Evolutionary conservation across 2,797 vertebrate species (phyloP), one percentile per base, ranked within the genome.

Genomic region (Cercopithecus mitis): DNA sequence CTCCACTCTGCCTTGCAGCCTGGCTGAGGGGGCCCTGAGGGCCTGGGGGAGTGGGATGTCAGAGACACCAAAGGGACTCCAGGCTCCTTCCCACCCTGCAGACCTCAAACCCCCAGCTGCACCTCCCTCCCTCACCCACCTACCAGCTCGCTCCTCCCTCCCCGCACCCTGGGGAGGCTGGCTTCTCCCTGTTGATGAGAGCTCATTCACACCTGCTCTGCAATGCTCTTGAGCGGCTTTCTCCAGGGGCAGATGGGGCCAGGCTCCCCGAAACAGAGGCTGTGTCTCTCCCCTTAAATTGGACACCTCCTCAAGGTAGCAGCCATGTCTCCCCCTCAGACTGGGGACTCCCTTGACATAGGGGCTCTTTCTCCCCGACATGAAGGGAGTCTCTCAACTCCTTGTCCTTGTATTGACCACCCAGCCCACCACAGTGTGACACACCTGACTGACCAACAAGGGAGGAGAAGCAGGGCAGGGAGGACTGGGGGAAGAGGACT

Each of bases 111-210:
- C 39, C 14, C 41, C 15, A 4, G 22, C 64, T 7, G 39, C n/a
- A 9, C 20, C 82, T 19, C 55, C 11, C 25, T 47, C 10, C 41
- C 27, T 30, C 36, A 7, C 73, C 41, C n/a, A 4, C 12, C 83
- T 13, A 13, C 19, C 5, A 7, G 0, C 27, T 50, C 2, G 2
- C 30, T 17, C 33, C 11, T 36, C n/a, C 1, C 61, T 67, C 11
- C 41, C n/a, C 1, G 0, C 12, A 15, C 50, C 79, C 33, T 39
- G 10, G 0, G 0, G 55, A 64, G 27, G 7, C 76, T 15, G 8
- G 52, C 3, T 15, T n/a, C 41, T 24, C 73, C 47, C 24, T 5
- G 7, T n/a, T 50, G 55, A 58, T 11, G 70, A 52, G 5, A 27
- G 3, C 45, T n/a, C 67, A 2, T 4, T 41, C 9, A n/a, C 12